Evolutionary conservation across 1,140 invertebrate genomes (phyloP), one percentile per base, ranked within the genome.

Genomic region (Lasaia peninsularis): DNA sequence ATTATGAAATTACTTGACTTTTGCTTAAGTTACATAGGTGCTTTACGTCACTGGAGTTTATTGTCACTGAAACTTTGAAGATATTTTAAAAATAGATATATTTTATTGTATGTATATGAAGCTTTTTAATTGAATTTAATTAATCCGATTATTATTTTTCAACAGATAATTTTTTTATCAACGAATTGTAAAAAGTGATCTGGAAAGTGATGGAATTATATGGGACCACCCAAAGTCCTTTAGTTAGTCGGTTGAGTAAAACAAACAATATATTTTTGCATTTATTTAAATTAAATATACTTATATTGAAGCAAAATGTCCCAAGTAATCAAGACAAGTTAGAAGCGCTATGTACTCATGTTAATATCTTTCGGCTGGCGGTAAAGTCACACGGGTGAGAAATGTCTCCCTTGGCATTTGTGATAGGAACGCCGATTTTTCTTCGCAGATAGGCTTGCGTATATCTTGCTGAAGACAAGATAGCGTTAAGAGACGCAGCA

Each of bases 371-470:
- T 62, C 51, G 55, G 54, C 51, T 21, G 31, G 59, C 52, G 63
- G 52, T 52, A 54, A 18, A 48, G 40, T 48, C 57, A 49, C 55
- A 56, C 58, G 54, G 50, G 58, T 72, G 69, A 75, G 58, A 65
- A 65, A 75, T 75, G 51, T 62, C 65, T 48, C 69, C 69, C 60
- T 50, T 52, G 67, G 72, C 48, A 61, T 52, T 34, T 33, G 35
- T 59, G 62, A 69, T 67, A 56, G 28, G 57, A 34, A 37, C 62
- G 49, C 53, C 69, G 65, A 75, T 75, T 73, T 73, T 65, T 73
- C 70, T 70, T 62, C 32, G 28, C 62, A 64, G 69, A 75, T 69
- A 71, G 54, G 65, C 55, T 32, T 34, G 54, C 62, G 67, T 67
- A 67, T 60, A 71, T 71, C 65, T 65, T 58, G 28, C 56, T 12